Evolutionary conservation across 2,113 vertebrate species (phyloP).

Genomic region (Psilopsiagon aurifrons): DNA sequence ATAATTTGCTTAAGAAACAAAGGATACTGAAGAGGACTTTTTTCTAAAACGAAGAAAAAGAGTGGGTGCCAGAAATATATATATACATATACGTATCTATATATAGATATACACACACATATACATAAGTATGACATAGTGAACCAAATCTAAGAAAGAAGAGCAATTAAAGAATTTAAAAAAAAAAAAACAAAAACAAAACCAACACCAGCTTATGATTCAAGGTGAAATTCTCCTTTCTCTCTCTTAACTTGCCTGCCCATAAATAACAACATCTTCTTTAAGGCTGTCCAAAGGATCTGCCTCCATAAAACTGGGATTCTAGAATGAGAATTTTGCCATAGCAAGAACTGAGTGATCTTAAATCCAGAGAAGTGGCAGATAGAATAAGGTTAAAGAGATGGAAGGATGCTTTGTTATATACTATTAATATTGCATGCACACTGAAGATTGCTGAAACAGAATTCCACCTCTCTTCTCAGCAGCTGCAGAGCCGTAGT

Average conservation of each 20-base stretch:
- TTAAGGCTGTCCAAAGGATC: neutral
- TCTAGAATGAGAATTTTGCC: neutral
- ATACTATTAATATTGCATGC: neutral
- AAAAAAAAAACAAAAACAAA: too few species aligned
- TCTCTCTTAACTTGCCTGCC: neutral
- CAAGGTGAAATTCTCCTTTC: neutral
- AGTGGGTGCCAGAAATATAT: neutral
- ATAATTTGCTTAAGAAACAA: neutral
- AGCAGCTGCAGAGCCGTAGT: neutral
- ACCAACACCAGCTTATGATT: neutral
- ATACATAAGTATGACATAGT: neutral
- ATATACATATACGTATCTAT: too few species aligned
- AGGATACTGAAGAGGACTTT: neutral
- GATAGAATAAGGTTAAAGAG: neutral
- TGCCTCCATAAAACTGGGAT: neutral
- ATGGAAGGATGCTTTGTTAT: neutral
- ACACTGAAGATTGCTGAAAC: neutral
- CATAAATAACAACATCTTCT: neutral
- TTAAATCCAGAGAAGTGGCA: neutral
- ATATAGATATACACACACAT: neutral
- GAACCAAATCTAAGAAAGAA: neutral
- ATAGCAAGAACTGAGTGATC: neutral
- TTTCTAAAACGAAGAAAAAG: neutral
- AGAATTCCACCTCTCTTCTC: neutral
- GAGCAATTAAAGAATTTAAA: neutral